phyloP scores from a whole-genome alignment of 1,140 invertebrate species.

The Artemia franciscana region DNA sequence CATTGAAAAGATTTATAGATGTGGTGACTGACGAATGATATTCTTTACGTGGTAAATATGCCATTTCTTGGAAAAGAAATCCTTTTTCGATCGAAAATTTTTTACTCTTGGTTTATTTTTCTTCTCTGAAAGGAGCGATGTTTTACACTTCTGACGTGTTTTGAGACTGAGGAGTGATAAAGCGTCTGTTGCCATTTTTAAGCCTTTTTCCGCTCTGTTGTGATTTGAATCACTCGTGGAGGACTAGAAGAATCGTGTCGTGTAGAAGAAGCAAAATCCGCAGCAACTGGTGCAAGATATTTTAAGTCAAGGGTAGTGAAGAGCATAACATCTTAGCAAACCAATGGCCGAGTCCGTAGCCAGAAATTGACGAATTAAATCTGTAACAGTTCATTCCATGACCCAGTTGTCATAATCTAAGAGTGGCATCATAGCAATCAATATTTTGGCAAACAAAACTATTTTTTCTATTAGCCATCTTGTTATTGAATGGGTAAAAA shows the following conservation, averaged over 20 bases:
- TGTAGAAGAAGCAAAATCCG: neutral
- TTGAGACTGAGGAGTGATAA: neutral
- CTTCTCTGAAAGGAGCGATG: neutral
- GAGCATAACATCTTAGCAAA: neutral
- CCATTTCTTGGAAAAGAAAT: no score
- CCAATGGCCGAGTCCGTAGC: neutral
- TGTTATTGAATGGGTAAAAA: no score
- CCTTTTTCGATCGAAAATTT: no score
- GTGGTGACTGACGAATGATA: neutral
- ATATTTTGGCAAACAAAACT: no score
- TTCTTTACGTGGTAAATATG: neutral
- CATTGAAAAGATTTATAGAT: neutral
- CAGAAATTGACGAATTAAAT: no score
- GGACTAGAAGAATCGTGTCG: neutral
- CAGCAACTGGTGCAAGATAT: neutral
- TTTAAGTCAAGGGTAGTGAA: neutral
- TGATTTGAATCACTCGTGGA: neutral
- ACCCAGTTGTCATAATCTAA: no score
- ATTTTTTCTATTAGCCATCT: no score
- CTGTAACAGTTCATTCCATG: no score
- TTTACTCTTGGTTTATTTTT: neutral
- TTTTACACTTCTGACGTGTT: neutral
- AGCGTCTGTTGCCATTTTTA: neutral
- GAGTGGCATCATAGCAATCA: no score
- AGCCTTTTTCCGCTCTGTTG: neutral